phyloP scores from a whole-genome alignment of 2,797 vertebrate species.

The Propithecus perrieri region DNA sequence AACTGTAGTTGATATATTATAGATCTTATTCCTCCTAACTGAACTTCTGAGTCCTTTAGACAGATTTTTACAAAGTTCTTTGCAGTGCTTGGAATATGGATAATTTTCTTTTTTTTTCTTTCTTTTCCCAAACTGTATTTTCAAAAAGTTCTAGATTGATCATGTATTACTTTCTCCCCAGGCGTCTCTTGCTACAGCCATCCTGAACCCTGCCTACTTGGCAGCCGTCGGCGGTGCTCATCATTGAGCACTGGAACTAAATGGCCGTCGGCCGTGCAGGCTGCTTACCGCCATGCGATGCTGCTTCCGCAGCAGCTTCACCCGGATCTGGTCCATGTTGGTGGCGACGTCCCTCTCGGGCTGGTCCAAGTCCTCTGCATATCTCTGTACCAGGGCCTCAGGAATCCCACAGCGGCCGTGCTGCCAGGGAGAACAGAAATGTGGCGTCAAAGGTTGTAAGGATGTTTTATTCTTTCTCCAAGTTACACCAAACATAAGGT shows the following conservation, averaged over 20 bases:
- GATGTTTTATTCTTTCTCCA: background rate
- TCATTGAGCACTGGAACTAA: fast-evolving
- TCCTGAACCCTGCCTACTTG: fast-evolving
- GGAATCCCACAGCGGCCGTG: slow-evolving; percentile 98
- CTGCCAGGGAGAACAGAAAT: slow-evolving; percentile 80
- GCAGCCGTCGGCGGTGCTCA: fast-evolving
- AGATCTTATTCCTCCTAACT: background rate
- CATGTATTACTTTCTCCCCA: background rate
- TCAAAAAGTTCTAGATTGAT: background rate
- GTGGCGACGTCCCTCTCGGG: slow-evolving; percentile 92
- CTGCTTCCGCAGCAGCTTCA: slow-evolving; percentile 95
- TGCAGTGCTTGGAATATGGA: background rate
- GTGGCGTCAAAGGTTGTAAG: background rate
- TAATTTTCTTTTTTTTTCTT: background rate
- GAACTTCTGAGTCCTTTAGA: background rate
- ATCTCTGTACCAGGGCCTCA: slow-evolving; percentile 94
- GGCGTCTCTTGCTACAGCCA: background rate
- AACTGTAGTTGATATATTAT: background rate
- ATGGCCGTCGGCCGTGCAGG: fast-evolving
- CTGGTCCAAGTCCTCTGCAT: slow-evolving; percentile 94
- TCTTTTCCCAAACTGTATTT: background rate
- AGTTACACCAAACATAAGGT: background rate
- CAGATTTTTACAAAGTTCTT: background rate
- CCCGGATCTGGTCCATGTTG: slow-evolving; percentile 94
- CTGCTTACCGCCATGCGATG: slow-evolving; percentile 98